phyloP scores from a whole-genome alignment of 2,888 invertebrate genomes.

The Drosophila cognata region DNA sequence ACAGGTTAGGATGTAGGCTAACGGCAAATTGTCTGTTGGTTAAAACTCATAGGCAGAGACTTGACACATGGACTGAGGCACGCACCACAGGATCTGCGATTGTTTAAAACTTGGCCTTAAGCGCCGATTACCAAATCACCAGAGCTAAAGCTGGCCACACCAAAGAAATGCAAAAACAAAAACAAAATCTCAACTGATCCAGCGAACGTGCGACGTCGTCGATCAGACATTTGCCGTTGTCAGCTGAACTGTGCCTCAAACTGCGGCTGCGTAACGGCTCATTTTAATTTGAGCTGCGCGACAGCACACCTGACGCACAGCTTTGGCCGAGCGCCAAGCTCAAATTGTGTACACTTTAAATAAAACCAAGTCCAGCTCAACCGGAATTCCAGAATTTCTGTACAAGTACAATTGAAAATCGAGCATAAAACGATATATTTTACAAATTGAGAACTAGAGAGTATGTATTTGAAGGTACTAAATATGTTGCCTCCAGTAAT shows the following conservation, averaged over 20 bases:
- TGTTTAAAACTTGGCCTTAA: neutral
- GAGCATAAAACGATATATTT: neutral
- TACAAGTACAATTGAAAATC: neutral
- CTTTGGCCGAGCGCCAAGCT: conserved; percentile 34
- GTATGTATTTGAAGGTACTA: no score
- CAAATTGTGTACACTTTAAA: conserved; percentile 4
- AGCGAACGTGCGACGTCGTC: conserved; percentile 2
- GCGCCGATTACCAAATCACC: neutral
- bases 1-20: neutral
- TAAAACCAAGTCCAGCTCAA: neutral
- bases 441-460: neutral
- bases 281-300: conserved; percentile 48
- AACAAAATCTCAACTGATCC: neutral
- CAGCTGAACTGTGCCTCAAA: conserved; percentile 2
- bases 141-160: neutral
- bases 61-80: neutral
- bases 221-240: conserved; percentile 28
- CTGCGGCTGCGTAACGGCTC: conserved; percentile 60
- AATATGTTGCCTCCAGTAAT: neutral
- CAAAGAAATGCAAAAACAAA: neutral
- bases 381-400: neutral
- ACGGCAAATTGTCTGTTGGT: neutral
- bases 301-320: conserved; percentile 49
- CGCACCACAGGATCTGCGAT: neutral
- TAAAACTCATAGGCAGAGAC: neutral